A percentile compares a stretch with the other conserved stretches of the same genome.
Evolutionary conservation across 1,140 invertebrate genomes (phyloP).

Genomic region (Cyclina sinensis): DNA sequence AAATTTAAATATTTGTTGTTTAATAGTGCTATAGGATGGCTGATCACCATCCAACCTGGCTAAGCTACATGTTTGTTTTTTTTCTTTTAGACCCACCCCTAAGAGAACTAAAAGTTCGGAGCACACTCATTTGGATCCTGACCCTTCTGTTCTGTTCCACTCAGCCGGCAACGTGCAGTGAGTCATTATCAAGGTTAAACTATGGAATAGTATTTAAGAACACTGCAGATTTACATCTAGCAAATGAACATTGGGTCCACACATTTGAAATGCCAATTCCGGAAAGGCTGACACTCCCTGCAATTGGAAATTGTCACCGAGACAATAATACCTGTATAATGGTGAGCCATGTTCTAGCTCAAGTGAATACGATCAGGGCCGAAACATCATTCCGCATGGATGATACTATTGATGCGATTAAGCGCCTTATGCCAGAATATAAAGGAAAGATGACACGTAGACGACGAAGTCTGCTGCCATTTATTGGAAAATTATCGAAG

Average conservation of each 20-base stretch:
- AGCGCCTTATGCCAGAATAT: neutral
- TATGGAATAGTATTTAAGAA: constrained; percentile 24
- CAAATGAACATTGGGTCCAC: constrained; percentile 30
- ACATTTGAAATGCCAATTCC: constrained; percentile 43
- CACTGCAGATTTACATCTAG: neutral
- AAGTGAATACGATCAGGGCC: neutral
- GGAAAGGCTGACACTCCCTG: neutral
- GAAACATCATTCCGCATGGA: constrained; percentile 12
- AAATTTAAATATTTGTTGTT: too few relatives aligned
- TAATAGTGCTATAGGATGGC: too few relatives aligned
- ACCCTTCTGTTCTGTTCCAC: too few relatives aligned
- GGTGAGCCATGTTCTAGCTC: constrained; percentile 18
- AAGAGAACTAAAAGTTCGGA: too few relatives aligned
- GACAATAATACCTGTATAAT: constrained; percentile 28
- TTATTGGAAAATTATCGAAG: constrained; percentile 46
- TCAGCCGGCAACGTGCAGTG: too few relatives aligned
- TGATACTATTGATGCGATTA: neutral
- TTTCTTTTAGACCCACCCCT: too few relatives aligned
- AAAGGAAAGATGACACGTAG: neutral
- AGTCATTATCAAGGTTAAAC: constrained; percentile 1
- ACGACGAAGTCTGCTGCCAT: neutral
- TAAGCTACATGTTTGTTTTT: too few relatives aligned
- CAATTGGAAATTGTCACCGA: constrained; percentile 16
- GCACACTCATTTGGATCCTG: too few relatives aligned
- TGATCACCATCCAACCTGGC: too few relatives aligned